These are phyloP conservation scores for Lacanobia oleracea DNA, from an alignment of 2,888 invertebrate genomes.

Conservation along the genomic window DNA sequence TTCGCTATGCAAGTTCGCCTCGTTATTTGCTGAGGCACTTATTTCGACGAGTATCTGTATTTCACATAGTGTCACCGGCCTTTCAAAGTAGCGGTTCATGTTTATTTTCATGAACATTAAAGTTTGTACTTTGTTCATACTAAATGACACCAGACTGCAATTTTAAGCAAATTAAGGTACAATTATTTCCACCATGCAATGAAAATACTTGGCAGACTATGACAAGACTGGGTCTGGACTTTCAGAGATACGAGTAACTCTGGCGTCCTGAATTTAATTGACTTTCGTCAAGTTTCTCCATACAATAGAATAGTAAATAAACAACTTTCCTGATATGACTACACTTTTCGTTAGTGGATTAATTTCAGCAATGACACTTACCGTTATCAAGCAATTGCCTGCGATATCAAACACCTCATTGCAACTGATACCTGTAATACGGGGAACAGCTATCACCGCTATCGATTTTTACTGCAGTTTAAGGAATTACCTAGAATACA, in stretches of 20 bases:
- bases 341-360: constrained; percentile 26
- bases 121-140: constrained; percentile 1
- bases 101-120: constrained; percentile 37
- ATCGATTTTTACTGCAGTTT: constrained; percentile 72
- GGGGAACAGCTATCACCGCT: constrained; percentile 48
- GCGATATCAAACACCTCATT: constrained; percentile 47
- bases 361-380: constrained; percentile 41
- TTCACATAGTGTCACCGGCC: constrained; percentile 38
- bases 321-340: neutral
- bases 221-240: neutral
- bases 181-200: constrained; percentile 51
- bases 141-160: constrained; percentile 34
- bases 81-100: constrained; percentile 35
- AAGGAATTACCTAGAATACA: constrained; percentile 73
- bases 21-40: constrained; percentile 39
- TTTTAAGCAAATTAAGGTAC: constrained; percentile 44
- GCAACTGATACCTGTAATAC: constrained; percentile 45
- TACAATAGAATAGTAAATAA: neutral
- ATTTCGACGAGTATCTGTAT: constrained; percentile 34
- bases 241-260: neutral
- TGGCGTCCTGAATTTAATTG: neutral
- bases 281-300: neutral
- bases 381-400: constrained; percentile 47
- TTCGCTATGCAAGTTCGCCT: constrained; percentile 34
- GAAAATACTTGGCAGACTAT: constrained; percentile 37